Percentiles rank a stretch among this genome's conserved stretches.
Conservation (phyloP, 2,888 invertebrate genomes). For the Amblyjoppa fuscipennis region DNA sequence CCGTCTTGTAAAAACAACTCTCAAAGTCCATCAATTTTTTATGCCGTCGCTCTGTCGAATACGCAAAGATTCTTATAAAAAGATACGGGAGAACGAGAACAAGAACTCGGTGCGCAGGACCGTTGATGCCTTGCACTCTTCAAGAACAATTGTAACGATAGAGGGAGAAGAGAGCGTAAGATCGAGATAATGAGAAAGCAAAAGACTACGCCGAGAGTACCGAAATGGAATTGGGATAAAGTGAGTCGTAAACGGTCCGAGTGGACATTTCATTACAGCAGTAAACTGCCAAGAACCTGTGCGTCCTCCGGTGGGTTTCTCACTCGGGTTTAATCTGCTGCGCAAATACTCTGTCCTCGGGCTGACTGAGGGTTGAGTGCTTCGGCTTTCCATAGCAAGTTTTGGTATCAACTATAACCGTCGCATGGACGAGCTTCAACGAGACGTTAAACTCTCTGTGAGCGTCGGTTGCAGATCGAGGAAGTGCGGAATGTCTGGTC, state of each 20-base stretch:
- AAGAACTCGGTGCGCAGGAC: not conserved
- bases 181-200: conserved; percentile 20
- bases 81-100: conserved; percentile 23
- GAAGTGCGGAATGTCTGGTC: conserved; percentile 10
- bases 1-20: not conserved
- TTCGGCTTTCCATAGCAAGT: conserved; percentile 32
- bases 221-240: conserved; percentile 68
- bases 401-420: conserved; percentile 35
- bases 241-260: conserved; percentile 70
- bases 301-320: conserved; percentile 38
- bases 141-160: too few species aligned
- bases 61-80: conserved; percentile 18
- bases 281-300: conserved; percentile 66
- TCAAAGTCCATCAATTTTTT: conserved; percentile 21
- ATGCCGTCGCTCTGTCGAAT: conserved; percentile 27
- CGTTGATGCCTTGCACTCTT: not conserved
- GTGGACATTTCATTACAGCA: conserved; percentile 70
- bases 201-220: conserved; percentile 12
- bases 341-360: conserved; percentile 41
- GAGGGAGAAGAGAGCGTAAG: not conserved
- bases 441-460: conserved; percentile 46
- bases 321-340: conserved; percentile 26
- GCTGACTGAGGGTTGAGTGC: not conserved
- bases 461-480: conserved; percentile 22
- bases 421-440: conserved; percentile 10